Evolutionary conservation across 2,888 invertebrate species (phyloP).

Genomic region (Mamestra brassicae): DNA sequence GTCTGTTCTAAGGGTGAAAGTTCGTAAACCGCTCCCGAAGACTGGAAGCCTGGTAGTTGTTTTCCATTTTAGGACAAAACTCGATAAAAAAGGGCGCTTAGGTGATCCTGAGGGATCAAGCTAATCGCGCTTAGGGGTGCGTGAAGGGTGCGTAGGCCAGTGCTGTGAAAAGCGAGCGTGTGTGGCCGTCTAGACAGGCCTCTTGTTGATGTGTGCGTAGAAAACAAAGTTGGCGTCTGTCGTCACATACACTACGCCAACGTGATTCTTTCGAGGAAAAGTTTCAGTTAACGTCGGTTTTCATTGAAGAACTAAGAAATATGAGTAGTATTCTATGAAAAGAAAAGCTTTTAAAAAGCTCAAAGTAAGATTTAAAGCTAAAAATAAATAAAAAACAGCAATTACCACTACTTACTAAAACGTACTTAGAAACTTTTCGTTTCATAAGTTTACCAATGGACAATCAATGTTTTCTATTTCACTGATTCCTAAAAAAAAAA

Average conservation of each 20-base stretch:
- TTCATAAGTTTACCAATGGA: background rate
- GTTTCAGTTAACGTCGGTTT: background rate
- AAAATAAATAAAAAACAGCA: too few relatives aligned
- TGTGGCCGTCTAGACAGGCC: constrained; percentile 40
- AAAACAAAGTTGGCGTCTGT: constrained; percentile 33
- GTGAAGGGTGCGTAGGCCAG: constrained; percentile 78
- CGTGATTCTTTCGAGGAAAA: constrained; percentile 9
- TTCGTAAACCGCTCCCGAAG: constrained; percentile 74
- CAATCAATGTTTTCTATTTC: background rate
- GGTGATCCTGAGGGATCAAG: constrained; percentile 73
- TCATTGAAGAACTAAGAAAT: background rate
- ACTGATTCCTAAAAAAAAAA: background rate
- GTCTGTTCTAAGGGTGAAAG: constrained; percentile 84
- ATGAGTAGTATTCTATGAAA: background rate
- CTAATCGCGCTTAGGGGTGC: constrained; percentile 73
- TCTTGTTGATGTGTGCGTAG: constrained; percentile 63
- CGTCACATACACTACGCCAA: constrained; percentile 4
- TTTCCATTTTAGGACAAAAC: constrained; percentile 91
- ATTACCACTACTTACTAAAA: background rate
- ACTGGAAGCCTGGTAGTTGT: constrained; percentile 88
- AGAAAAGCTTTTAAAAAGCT: background rate
- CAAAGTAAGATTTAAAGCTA: background rate
- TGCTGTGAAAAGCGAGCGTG: constrained; percentile 46
- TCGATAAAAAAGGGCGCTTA: constrained; percentile 89
- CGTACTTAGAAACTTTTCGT: background rate